Evolutionary conservation across 2,888 invertebrate species (phyloP).

Genomic region (Chrysomela aeneicollis): DNA sequence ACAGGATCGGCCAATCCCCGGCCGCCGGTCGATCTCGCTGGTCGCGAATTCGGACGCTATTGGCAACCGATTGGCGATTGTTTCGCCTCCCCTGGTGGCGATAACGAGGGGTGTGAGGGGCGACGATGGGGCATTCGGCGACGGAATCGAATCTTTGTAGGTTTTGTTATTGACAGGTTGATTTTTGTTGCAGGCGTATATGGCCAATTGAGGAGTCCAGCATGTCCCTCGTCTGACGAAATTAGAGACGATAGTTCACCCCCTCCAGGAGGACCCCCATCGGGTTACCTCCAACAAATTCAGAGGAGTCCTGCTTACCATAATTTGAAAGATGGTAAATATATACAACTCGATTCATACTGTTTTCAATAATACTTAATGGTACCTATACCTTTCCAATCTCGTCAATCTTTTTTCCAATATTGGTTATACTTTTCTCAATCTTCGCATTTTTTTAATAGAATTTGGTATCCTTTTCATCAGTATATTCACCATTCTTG

Average conservation of each 20-base stretch:
- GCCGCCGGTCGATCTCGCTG: constrained; percentile 9
- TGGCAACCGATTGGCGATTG: constrained; percentile 29
- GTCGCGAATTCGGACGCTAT: constrained; percentile 22
- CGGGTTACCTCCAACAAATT: constrained; percentile 54
- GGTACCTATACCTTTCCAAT: too few relatives aligned
- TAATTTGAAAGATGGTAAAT: constrained; percentile 58
- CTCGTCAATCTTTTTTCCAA: too few relatives aligned
- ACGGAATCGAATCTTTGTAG: constrained; percentile 6
- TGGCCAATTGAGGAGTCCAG: constrained; percentile 65
- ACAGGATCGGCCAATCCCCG: constrained; percentile 46
- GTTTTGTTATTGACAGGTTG: background rate
- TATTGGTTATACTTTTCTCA: too few relatives aligned
- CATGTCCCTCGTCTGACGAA: constrained; percentile 60
- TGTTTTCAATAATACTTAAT: too few relatives aligned
- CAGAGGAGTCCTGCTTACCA: constrained; percentile 58
- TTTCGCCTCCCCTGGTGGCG: constrained; percentile 18
- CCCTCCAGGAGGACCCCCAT: constrained; percentile 56
- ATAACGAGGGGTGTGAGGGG: constrained; percentile 10
- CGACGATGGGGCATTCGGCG: constrained; percentile 18
- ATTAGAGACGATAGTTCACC: constrained; percentile 65
- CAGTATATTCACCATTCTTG: too few relatives aligned
- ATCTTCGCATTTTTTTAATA: too few relatives aligned
- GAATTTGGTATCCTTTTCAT: too few relatives aligned
- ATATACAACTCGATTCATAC: background rate
- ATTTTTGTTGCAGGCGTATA: constrained; percentile 62